Percentiles rank a stretch among this genome's conserved stretches.
Conservation (phyloP, 2,797 vertebrate genomes). For the Enteromius thamalakanensis region DNA sequence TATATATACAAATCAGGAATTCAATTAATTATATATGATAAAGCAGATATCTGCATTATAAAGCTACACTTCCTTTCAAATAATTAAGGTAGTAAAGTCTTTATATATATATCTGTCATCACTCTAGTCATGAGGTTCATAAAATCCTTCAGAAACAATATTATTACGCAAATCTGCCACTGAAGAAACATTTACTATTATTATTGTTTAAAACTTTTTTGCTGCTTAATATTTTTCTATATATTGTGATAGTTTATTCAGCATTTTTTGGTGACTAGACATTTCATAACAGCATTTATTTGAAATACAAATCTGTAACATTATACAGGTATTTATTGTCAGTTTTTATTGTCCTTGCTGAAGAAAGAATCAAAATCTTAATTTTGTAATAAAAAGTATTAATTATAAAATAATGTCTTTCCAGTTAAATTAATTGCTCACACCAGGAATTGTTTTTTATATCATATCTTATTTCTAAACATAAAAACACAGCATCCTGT, state of each 20-base stretch:
- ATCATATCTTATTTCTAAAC: conserved; percentile 4
- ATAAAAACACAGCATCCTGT: neutral
- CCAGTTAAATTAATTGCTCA: neutral
- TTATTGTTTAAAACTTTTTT: neutral
- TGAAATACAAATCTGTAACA: neutral
- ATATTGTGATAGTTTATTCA: neutral
- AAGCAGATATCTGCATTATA: neutral
- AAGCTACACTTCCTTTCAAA: neutral
- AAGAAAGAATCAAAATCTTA: neutral
- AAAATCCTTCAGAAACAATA: neutral
- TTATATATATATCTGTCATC: neutral
- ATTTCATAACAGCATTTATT: neutral
- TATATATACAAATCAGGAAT: conserved; percentile 2
- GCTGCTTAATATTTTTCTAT: neutral
- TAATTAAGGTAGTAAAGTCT: neutral
- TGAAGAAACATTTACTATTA: neutral
- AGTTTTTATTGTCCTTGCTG: neutral
- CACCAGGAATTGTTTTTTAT: too few species aligned
- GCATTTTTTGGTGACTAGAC: neutral
- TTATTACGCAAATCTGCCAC: neutral
- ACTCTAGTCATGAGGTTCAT: neutral
- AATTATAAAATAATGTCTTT: neutral
- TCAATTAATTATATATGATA: neutral
- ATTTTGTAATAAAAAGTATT: neutral
- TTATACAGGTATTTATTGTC: neutral